Percentiles rank a stretch among this genome's conserved stretches.
These are phyloP conservation scores for Oasisia sp. DNA, from an alignment of 2,888 invertebrate genomes.

Conservation along the genomic window DNA sequence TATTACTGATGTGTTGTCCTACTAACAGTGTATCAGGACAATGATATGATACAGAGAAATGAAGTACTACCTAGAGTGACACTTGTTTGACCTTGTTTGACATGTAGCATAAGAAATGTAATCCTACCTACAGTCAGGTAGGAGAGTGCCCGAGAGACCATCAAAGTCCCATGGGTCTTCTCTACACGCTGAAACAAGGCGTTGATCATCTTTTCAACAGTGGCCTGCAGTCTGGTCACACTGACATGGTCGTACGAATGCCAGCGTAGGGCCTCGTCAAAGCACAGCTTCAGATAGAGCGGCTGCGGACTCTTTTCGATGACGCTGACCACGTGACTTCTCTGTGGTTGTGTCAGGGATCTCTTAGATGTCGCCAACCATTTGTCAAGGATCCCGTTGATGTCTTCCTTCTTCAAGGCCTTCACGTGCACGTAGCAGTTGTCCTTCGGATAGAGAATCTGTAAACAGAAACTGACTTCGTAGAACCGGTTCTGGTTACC, in stretches of 20 bases:
- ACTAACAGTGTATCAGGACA: neutral
- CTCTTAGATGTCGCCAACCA: constrained; percentile 49
- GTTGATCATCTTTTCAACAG: constrained; percentile 36
- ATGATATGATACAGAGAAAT: neutral
- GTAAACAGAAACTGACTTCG: neutral
- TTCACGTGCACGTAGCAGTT: constrained; percentile 28
- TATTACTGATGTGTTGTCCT: neutral
- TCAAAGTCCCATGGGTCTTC: constrained; percentile 50
- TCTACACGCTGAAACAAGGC: constrained; percentile 46
- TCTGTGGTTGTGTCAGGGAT: constrained; percentile 48
- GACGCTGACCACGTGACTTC: constrained; percentile 42
- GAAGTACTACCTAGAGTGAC: neutral
- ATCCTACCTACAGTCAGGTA: constrained; percentile 48
- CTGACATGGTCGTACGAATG: constrained; percentile 49
- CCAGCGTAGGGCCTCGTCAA: constrained; percentile 57
- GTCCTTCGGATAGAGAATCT: constrained; percentile 28
- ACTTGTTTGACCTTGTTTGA: neutral
- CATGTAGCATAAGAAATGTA: neutral
- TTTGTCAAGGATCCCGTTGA: constrained; percentile 50
- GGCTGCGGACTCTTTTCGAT: constrained; percentile 51
- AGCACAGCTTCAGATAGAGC: constrained; percentile 55
- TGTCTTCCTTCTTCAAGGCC: constrained; percentile 40
- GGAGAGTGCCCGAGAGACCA: constrained; percentile 55
- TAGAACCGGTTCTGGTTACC: neutral
- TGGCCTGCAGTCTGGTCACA: constrained; percentile 44